Percentiles rank a stretch among this genome's conserved stretches.
These are phyloP conservation scores for Cyanoramphus novaezelandiae DNA, from an alignment of 2,113 vertebrate species.

Conservation along the genomic window DNA sequence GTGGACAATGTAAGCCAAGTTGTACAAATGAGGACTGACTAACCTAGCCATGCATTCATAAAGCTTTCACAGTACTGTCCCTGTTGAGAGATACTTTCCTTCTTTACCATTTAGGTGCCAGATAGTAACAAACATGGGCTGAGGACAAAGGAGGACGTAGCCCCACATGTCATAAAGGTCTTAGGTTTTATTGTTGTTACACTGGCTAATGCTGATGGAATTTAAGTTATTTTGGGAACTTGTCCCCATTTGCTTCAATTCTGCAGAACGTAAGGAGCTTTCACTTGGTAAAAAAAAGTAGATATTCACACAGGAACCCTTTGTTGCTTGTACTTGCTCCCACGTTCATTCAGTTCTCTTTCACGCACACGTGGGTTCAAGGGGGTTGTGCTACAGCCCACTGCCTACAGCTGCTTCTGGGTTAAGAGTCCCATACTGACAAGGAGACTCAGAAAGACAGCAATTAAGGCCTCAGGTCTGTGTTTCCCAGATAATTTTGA, in stretches of 20 bases:
- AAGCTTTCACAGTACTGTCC: background rate
- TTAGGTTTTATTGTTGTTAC: constrained; percentile 1
- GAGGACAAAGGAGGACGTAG: background rate
- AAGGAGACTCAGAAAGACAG: background rate
- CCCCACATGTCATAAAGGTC: background rate
- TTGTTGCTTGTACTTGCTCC: background rate
- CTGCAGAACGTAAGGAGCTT: background rate
- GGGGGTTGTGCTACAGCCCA: background rate
- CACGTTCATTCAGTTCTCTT: background rate
- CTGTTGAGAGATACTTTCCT: background rate
- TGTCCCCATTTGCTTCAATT: background rate
- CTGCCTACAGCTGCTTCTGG: background rate
- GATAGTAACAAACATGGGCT: background rate
- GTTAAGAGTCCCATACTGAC: background rate
- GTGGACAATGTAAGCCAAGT: background rate
- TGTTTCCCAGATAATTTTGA: background rate
- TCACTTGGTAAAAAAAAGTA: background rate
- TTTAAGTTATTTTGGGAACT: constrained; percentile 11
- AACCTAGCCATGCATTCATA: background rate
- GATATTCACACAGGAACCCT: background rate
- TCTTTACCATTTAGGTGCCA: background rate
- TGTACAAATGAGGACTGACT: background rate
- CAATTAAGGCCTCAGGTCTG: background rate
- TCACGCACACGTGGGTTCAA: background rate
- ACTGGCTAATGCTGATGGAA: constrained; percentile 2